phyloP scores from a whole-genome alignment of 2,797 vertebrate species.

The Falco columbarius region DNA sequence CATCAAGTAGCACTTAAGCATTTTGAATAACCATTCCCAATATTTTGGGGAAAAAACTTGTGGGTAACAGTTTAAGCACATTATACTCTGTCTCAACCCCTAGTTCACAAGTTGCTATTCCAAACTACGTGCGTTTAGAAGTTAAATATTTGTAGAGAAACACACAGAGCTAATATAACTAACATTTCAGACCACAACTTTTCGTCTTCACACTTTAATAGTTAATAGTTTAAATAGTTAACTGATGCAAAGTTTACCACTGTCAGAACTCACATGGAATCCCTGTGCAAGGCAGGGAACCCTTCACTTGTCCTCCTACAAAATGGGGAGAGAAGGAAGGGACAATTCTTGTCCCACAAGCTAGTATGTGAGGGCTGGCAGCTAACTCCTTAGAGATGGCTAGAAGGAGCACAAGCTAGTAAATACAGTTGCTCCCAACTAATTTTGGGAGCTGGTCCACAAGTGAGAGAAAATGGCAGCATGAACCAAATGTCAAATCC shows the following conservation, averaged over 20 bases:
- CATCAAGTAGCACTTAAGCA: neutral
- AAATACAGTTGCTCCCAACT: neutral
- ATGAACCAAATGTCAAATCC: neutral
- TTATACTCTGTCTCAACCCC: neutral
- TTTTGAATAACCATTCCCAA: neutral
- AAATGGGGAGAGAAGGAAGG: neutral
- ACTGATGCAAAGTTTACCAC: neutral
- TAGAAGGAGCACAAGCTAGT: neutral
- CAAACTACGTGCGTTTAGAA: neutral
- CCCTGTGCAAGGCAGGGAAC: neutral
- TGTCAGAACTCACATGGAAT: neutral
- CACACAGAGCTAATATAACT: neutral
- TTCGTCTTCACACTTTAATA: neutral
- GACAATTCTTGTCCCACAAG: rapidly evolving
- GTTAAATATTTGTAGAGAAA: neutral
- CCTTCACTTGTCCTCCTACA: neutral
- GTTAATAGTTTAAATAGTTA: neutral
- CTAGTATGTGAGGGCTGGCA: neutral
- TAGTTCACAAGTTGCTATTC: neutral
- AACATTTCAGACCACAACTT: neutral
- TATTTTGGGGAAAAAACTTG: neutral
- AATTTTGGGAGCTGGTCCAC: neutral
- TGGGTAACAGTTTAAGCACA: neutral
- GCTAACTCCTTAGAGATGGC: neutral
- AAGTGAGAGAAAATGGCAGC: neutral